phyloP scores from a whole-genome alignment of 2,888 invertebrate species.

The Masnerella sp. region DNA sequence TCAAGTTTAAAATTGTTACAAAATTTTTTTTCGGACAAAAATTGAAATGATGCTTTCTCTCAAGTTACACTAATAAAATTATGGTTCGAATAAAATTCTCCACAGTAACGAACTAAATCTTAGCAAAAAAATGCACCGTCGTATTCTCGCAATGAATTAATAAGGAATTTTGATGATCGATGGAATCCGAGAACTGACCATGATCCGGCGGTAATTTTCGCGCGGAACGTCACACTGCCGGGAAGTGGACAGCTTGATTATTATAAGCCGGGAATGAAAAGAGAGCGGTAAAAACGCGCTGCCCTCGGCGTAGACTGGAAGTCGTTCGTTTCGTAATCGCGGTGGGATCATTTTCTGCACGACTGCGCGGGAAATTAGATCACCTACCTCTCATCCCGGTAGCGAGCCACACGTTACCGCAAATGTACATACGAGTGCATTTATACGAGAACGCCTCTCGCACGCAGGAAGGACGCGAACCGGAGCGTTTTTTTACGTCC shows the following conservation, averaged over 20 bases:
- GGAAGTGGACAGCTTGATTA: slow-evolving; percentile 67
- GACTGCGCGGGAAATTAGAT: slow-evolving; percentile 77
- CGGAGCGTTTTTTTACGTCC: slow-evolving; percentile 33
- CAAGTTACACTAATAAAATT: too few relatives aligned
- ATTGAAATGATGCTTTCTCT: too few relatives aligned
- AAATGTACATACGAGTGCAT: slow-evolving; percentile 44
- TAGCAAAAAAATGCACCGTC: not conserved
- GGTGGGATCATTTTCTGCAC: slow-evolving; percentile 77
- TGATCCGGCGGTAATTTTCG: slow-evolving; percentile 55
- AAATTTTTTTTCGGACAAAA: too few relatives aligned
- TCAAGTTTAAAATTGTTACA: too few relatives aligned
- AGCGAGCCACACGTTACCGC: slow-evolving; percentile 66
- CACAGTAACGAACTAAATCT: not conserved
- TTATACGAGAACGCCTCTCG: slow-evolving; percentile 63
- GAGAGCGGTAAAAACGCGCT: slow-evolving; percentile 68
- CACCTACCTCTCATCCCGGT: slow-evolving; percentile 75
- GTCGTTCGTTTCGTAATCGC: slow-evolving; percentile 76
- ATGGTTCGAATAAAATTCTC: too few relatives aligned
- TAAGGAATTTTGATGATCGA: slow-evolving; percentile 28
- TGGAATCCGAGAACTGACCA: slow-evolving; percentile 30
- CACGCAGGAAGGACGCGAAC: slow-evolving; percentile 68
- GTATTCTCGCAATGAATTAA: slow-evolving; percentile 18
- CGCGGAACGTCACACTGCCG: slow-evolving; percentile 61
- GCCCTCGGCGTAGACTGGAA: slow-evolving; percentile 75
- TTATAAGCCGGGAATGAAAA: slow-evolving; percentile 63